These are phyloP conservation scores for Notarius lentiginosus DNA, from an alignment of 2,113 vertebrate genomes.

Conservation along the genomic window DNA sequence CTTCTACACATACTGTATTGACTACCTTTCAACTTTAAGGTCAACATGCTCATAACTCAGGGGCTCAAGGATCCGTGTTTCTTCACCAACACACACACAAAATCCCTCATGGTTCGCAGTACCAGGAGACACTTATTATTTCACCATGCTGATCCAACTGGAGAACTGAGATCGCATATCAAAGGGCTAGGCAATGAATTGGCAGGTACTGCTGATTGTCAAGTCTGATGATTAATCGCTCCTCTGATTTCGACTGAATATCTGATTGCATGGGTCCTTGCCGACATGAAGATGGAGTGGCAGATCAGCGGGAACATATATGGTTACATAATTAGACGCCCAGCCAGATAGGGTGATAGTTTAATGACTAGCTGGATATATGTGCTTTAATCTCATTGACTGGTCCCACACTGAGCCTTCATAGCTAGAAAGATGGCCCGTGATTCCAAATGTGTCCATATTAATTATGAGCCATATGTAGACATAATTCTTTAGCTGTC, in stretches of 20 bases:
- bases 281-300: neutral
- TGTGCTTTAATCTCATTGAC: neutral
- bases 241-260: neutral
- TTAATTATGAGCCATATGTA: slow-evolving; percentile 8
- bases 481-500: neutral
- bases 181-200: neutral
- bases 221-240: slow-evolving; percentile 8
- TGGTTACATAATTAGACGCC: neutral
- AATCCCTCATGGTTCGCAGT: neutral
- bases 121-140: neutral
- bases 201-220: neutral
- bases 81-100: neutral
- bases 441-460: neutral
- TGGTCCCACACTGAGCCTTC: neutral
- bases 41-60: slow-evolving; percentile 21
- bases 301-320: neutral
- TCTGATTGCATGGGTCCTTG: neutral
- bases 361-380: slow-evolving; percentile 19
- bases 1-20: slow-evolving; percentile 37
- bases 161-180: neutral
- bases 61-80: slow-evolving; percentile 26
- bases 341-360: neutral
- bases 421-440: neutral
- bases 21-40: slow-evolving; percentile 41
- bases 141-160: neutral